These are phyloP conservation scores for Drosophila oshimai DNA, from an alignment of 1,140 invertebrate species.

Conservation along the genomic window DNA sequence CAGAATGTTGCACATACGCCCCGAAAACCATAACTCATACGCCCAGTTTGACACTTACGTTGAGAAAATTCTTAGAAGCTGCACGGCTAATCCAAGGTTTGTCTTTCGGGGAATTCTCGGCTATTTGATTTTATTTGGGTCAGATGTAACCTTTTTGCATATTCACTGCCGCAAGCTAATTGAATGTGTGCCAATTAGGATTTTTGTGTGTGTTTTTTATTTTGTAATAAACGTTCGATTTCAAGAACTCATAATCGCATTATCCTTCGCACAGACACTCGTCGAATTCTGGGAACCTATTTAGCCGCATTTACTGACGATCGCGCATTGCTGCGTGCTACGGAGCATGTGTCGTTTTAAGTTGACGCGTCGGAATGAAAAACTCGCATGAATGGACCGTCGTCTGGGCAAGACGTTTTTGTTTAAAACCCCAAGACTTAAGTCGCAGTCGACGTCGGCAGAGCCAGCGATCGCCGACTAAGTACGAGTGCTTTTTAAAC, in stretches of 20 bases:
- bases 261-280: constrained; percentile 21
- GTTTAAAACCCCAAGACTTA: constrained; percentile 68
- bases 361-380: constrained; percentile 83
- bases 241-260: constrained; percentile 12
- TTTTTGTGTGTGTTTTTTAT: background rate
- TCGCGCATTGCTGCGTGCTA: constrained; percentile 49
- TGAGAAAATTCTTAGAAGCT: constrained; percentile 15
- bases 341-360: constrained; percentile 79
- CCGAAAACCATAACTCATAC: constrained; percentile 30
- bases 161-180: constrained; percentile 32
- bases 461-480: constrained; percentile 62
- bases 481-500: constrained; percentile 40
- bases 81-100: constrained; percentile 49
- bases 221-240: background rate
- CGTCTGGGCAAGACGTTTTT: constrained; percentile 81
- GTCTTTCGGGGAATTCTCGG: constrained; percentile 6
- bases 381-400: constrained; percentile 82
- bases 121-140: background rate
- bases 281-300: background rate
- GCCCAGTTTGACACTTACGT: constrained; percentile 40
- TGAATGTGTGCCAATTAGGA: constrained; percentile 29
- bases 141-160: constrained; percentile 29
- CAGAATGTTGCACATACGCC: constrained; percentile 28
- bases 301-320: constrained; percentile 37
- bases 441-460: constrained; percentile 31